Conservation (phyloP, 1,140 invertebrate genomes). For the Laupala kohalensis region DNA sequence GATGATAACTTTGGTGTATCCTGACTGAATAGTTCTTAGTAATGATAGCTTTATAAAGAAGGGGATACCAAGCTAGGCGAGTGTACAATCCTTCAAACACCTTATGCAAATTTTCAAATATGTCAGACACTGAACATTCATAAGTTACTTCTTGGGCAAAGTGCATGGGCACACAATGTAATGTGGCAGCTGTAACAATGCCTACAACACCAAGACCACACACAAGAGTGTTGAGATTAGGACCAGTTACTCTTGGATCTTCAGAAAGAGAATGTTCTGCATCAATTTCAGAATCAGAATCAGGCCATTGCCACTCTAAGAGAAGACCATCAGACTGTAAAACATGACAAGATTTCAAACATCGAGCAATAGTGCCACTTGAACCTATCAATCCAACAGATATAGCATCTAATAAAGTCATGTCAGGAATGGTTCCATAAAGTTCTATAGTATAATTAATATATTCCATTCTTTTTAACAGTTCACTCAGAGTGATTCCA, state of each 20-base stretch:
- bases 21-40: slow-evolving; percentile 1
- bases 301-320: slow-evolving; percentile 6
- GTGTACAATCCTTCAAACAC: slow-evolving; percentile 4
- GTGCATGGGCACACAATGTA: slow-evolving; percentile 8
- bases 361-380: slow-evolving; percentile 6
- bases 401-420: slow-evolving; percentile 12
- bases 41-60: slow-evolving; percentile 10
- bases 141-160: slow-evolving; percentile 9
- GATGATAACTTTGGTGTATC: not conserved
- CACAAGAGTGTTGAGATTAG: slow-evolving; percentile 6
- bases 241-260: not conserved
- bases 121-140: slow-evolving; percentile 2
- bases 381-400: slow-evolving; percentile 11
- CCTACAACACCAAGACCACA: slow-evolving; percentile 11
- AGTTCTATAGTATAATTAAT: slow-evolving; percentile 8
- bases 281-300: not conserved
- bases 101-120: slow-evolving; percentile 1
- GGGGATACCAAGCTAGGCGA: slow-evolving; percentile 12
- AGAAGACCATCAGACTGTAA: slow-evolving; percentile 5
- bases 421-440: slow-evolving; percentile 10
- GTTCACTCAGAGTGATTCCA: slow-evolving; percentile 7
- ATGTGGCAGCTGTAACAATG: slow-evolving; percentile 5
- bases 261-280: not conserved
- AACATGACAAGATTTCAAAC: slow-evolving; percentile 10
- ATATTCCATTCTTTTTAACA: slow-evolving; percentile 3